Percentiles rank a stretch among this genome's conserved stretches.
phyloP scores from a whole-genome alignment of 2,888 invertebrate species.

The Rhagium mordax region DNA sequence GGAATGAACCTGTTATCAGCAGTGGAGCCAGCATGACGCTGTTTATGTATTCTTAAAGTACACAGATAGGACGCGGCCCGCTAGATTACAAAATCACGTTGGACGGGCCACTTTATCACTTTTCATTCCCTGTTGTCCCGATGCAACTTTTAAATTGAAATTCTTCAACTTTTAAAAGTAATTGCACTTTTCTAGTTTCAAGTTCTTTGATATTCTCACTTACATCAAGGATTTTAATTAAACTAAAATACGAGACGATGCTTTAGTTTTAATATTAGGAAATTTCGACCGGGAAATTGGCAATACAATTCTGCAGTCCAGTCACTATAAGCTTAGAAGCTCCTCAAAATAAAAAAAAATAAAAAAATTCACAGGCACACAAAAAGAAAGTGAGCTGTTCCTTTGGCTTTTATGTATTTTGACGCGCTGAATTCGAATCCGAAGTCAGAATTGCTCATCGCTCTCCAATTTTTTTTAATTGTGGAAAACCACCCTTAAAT shows the following conservation, averaged over 20 bases:
- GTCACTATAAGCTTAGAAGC: no score
- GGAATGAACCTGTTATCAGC: conserved; percentile 24
- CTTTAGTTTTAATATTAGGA: neutral
- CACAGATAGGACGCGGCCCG: conserved; percentile 15
- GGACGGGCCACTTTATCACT: conserved; percentile 25
- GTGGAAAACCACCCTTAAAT: no score
- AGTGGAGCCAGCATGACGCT: conserved; percentile 16
- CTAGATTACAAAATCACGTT: conserved; percentile 23
- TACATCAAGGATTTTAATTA: neutral
- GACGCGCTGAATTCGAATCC: no score
- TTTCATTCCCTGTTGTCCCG: conserved; percentile 1
- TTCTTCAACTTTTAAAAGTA: conserved; percentile 17
- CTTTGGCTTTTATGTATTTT: no score
- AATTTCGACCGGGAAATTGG: neutral
- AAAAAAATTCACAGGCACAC: no score
- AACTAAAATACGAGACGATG: neutral
- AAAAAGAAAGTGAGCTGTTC: no score
- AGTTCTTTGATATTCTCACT: neutral
- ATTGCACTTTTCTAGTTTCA: conserved; percentile 22
- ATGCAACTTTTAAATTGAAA: conserved; percentile 16
- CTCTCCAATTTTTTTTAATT: no score
- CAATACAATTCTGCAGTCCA: neutral
- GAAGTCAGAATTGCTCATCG: no score
- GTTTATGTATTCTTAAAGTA: conserved; percentile 25
- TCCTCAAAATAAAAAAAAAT: no score